Conservation (phyloP, 2,113 vertebrate species). For the Oryzias javanicus region DNA sequence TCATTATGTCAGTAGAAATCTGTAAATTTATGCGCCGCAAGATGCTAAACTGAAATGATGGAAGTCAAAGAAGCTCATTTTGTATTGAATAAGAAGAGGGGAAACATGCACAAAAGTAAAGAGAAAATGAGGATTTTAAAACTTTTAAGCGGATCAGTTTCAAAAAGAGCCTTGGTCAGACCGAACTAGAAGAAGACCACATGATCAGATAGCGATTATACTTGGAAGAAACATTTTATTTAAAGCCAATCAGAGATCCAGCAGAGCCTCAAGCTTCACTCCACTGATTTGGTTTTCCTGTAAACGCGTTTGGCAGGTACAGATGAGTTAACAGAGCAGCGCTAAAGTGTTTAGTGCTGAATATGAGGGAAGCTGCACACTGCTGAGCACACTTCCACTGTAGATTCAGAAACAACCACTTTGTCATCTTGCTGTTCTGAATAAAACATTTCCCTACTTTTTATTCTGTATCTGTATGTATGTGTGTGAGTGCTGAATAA, state of each 20-base stretch:
- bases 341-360: conserved; percentile 57
- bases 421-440: conserved; percentile 33
- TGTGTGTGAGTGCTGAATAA: background rate
- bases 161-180: no score
- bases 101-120: no score
- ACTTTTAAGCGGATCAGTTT: no score
- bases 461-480: conserved; percentile 9
- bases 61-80: background rate
- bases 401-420: conserved; percentile 36
- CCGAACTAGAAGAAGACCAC: no score
- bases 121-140: no score
- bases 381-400: conserved; percentile 51
- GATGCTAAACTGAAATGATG: background rate
- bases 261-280: conserved; percentile 30
- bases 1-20: background rate
- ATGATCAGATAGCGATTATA: background rate
- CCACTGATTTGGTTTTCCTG: conserved; percentile 15
- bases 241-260: conserved; percentile 31
- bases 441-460: conserved; percentile 34
- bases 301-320: conserved; percentile 30
- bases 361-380: conserved; percentile 50
- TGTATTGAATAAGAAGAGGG: no score
- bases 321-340: conserved; percentile 45
- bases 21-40: background rate
- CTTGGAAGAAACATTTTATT: conserved; percentile 9